phyloP scores from a whole-genome alignment of 1,140 invertebrate genomes.

The Cotesia vestalis region DNA sequence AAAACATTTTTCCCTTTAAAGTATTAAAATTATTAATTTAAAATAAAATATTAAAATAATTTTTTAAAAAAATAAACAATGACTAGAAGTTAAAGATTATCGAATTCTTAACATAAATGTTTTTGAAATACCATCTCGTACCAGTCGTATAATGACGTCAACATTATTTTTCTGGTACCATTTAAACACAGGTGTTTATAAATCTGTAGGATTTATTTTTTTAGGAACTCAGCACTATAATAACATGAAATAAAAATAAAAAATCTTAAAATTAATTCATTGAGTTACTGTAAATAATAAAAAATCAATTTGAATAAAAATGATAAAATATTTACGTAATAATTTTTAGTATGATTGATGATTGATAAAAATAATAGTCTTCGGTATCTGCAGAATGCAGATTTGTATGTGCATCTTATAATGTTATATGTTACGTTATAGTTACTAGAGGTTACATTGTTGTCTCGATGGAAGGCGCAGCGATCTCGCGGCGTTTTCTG shows the following conservation, averaged over 20 bases:
- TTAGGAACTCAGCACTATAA: not conserved
- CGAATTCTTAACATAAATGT: not conserved
- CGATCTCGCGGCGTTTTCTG: slow-evolving; percentile 43
- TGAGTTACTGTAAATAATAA: no score
- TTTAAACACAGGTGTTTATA: slow-evolving; percentile 5
- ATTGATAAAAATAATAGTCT: not conserved
- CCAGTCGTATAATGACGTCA: slow-evolving; percentile 27
- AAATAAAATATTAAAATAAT: no score
- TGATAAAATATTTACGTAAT: no score
- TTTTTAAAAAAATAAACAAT: not conserved
- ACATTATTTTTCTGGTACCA: not conserved
- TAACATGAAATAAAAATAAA: not conserved
- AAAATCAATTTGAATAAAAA: no score
- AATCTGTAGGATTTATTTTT: not conserved
- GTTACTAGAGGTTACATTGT: not conserved
- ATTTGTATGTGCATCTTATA: slow-evolving; percentile 5
- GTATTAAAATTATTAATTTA: no score
- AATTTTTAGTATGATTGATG: not conserved
- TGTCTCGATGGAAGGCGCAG: slow-evolving; percentile 26
- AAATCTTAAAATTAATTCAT: no score
- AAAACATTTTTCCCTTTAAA: no score
- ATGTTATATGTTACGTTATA: not conserved
- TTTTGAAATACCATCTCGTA: slow-evolving; percentile 30
- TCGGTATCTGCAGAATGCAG: slow-evolving; percentile 2
- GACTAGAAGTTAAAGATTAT: slow-evolving; percentile 19